phyloP scores from a whole-genome alignment of 2,113 vertebrate species.

The Athene noctua region DNA sequence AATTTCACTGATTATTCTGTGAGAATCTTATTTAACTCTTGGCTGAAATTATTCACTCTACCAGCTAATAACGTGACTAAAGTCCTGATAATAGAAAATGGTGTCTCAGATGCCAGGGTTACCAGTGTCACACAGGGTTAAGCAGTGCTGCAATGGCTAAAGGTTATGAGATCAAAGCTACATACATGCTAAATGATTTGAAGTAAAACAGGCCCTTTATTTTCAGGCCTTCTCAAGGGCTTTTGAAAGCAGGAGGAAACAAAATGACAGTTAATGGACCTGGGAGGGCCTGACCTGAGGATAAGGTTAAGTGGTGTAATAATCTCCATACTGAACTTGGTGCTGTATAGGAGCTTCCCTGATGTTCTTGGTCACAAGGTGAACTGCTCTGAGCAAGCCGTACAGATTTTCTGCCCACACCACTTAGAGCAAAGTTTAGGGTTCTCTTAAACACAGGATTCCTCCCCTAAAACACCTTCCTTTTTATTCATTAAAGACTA shows the following conservation, averaged over 20 bases:
- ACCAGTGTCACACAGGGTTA: background rate
- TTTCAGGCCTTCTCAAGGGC: slow-evolving; percentile 22
- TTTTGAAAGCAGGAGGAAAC: slow-evolving; percentile 32
- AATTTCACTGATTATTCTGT: background rate
- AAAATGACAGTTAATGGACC: slow-evolving; percentile 29
- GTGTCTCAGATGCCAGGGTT: rapidly evolving
- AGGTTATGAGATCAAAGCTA: background rate
- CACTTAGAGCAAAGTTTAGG: background rate
- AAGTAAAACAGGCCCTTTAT: slow-evolving; percentile 8
- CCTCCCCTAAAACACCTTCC: background rate
- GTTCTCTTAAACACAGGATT: background rate
- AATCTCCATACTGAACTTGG: background rate
- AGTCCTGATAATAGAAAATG: background rate
- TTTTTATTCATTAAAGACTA: background rate
- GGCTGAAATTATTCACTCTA: background rate
- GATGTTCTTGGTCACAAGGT: background rate
- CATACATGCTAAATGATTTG: background rate
- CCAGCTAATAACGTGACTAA: rapidly evolving
- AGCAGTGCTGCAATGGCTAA: background rate
- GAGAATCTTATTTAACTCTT: background rate
- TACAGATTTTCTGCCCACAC: background rate
- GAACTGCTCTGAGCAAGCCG: background rate
- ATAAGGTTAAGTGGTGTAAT: slow-evolving; percentile 17
- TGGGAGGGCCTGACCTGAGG: slow-evolving; percentile 13
- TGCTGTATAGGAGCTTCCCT: background rate